Evolutionary conservation across 1,140 invertebrate genomes (phyloP), one percentile per base, ranked within the genome.

Genomic region (Maniola jurtina): DNA sequence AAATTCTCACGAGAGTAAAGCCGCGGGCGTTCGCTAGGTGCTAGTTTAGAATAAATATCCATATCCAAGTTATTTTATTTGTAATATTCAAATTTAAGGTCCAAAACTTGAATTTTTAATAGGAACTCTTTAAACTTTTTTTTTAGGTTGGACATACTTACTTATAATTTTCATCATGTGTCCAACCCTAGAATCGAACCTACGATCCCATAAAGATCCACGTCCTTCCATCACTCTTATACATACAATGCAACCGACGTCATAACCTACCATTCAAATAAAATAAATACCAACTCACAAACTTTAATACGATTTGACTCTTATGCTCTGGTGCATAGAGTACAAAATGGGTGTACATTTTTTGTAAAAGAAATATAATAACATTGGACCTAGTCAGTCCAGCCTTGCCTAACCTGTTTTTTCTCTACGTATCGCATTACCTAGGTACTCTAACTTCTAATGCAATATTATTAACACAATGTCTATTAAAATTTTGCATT

Each of bases 351-450:
- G 34, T 13, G 7, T 40, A 45, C 5, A 13, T 16, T 40, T 45
- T 54, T 66, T 61, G 14, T 54, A 68, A 70, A 77, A 80, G 77
- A 75, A 80, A 76, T 72, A 77, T 74, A 77, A 81, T 76, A 55
- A 55, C 25, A 76, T 74, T 66, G 61, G 60, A 48, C 38, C 70
- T 54, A 75, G 66, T 66, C 65, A 54, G 52, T 62, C 59, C 61
- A 72, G 71, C 61, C 68, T 76, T 58, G 75, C 67, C 52, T 66
- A 80, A 86, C 84, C 82, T 78, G 84, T 86, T 86, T 84, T 86
- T 86, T 84, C 76, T 74, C 64, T 74, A 63, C 72, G 60, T 80
- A 80, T 87, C 80, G 61, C 58, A 64, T 87, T 80, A 84, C 84
- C 60, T 75, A 75, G 52, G 64, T 73, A 70, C 75, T 77, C 73